phyloP scores from a whole-genome alignment of 2,888 invertebrate species.

The Pristionchus arcanus region DNA sequence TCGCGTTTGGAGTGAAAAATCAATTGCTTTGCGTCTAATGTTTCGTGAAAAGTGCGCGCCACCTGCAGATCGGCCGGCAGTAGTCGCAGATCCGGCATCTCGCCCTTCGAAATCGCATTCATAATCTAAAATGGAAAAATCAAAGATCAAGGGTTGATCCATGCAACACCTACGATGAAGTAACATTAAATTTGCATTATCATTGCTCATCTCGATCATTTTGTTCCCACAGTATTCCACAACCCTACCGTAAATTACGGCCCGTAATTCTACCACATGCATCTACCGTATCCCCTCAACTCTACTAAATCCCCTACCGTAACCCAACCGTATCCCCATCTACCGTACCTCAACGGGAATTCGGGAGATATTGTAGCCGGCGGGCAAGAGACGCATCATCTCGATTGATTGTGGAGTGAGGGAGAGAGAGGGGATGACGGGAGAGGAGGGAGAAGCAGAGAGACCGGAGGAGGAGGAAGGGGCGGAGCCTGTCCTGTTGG shows the following conservation, averaged over 20 bases:
- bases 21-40: background rate
- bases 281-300: too few species aligned
- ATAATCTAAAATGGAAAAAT: constrained; percentile 61
- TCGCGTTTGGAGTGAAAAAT: background rate
- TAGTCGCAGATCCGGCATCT: constrained; percentile 74
- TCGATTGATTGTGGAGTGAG: constrained; percentile 54
- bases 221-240: background rate
- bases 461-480: background rate
- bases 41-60: constrained; percentile 30
- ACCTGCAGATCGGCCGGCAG: constrained; percentile 73
- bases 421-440: constrained; percentile 5
- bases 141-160: background rate
- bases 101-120: constrained; percentile 69
- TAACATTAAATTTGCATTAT: too few species aligned
- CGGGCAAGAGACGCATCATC: constrained; percentile 65
- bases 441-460: background rate
- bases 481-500: background rate
- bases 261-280: background rate
- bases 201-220: too few species aligned
- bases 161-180: too few species aligned
- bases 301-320: too few species aligned
- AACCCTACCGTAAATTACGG: too few species aligned
- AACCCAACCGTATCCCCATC: background rate
- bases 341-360: constrained; percentile 62
- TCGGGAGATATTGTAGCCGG: constrained; percentile 67